Base-by-base conservation (phyloP, 1,140 invertebrate species). In the Brachionus koreanus region DNA sequence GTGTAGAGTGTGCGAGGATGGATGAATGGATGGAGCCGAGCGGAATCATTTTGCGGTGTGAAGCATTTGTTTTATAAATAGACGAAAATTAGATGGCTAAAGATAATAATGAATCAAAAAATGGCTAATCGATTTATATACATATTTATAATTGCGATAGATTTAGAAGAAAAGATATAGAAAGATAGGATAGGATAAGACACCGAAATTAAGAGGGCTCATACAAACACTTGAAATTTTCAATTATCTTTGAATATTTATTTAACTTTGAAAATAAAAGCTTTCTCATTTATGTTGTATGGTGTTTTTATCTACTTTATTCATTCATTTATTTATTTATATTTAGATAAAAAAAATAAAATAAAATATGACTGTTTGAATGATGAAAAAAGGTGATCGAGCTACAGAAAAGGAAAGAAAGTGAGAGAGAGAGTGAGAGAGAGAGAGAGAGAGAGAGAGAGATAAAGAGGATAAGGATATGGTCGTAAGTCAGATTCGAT, bases 261-360 rank as follows among this genome's bases (percentile, higher is more conserved):
- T 65, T 65, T 65, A 65, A 65, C 63, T 65, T 65, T 65, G 63
- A 65, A 65, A 65, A 57, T 57, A 57, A 57, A 57, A 57, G 49
- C 49, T 57, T 16, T 57, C 49, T 49, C 9, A 5, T 10, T 49
- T 16, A 13, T 57, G 16, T 57, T 57, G 49, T 57, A 16, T 57
- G n/a, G 6, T 57, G 10, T 37, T 33, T 37, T 12, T 65, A 12
- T 33, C 9, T 16, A n/a, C 9, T n/a, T n/a, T n/a, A n/a, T n/a
- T n/a, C n/a, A n/a, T 9, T 65, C n/a, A 29, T 65, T 12, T 65
- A 13, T 65, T 33, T 65, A 33, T 65, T 33, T 65, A 65, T 65
- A 33, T 65, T 65, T 65, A 33, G 63, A 65, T 65, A 65, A 65
- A 65, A 65, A 46, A n/a, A 1, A n/a, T n/a, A n/a, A n/a, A n/a